These are phyloP conservation scores for Microtus richardsoni DNA, from an alignment of 2,113 vertebrate species.

Conservation along the genomic window DNA sequence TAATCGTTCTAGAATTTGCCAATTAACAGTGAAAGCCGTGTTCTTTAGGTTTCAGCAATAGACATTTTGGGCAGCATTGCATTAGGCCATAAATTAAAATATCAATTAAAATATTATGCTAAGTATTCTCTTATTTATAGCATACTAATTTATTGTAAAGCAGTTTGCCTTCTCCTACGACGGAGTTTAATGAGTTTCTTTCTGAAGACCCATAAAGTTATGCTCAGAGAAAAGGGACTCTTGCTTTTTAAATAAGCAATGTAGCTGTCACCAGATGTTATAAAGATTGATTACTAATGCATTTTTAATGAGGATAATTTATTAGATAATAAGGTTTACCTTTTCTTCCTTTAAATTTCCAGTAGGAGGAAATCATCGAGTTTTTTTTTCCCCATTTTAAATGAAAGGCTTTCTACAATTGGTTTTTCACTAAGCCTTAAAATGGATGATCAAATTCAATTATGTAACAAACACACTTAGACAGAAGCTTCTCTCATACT, in stretches of 20 bases:
- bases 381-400: constrained; percentile 75
- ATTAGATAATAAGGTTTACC: constrained; percentile 72
- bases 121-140: constrained; percentile 72
- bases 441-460: constrained; percentile 64
- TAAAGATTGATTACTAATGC: constrained; percentile 76
- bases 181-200: constrained; percentile 68
- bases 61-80: constrained; percentile 31
- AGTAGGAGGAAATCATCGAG: constrained; percentile 64
- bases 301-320: constrained; percentile 80
- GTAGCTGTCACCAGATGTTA: constrained; percentile 73
- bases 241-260: constrained; percentile 72
- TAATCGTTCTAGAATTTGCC: not conserved
- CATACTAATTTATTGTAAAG: constrained; percentile 65
- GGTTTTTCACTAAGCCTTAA: constrained; percentile 62
- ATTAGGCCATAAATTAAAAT: constrained; percentile 67
- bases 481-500: not conserved
- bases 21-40: not conserved
- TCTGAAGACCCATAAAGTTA: constrained; percentile 57
- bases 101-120: constrained; percentile 76
- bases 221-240: constrained; percentile 41
- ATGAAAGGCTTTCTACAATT: constrained; percentile 73
- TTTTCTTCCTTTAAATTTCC: constrained; percentile 59
- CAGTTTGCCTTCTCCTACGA: constrained; percentile 61
- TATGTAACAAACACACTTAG: constrained; percentile 26
- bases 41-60: constrained; percentile 3